phyloP scores from a whole-genome alignment of 2,797 vertebrate species.

The Gymnothorax javanicus region DNA sequence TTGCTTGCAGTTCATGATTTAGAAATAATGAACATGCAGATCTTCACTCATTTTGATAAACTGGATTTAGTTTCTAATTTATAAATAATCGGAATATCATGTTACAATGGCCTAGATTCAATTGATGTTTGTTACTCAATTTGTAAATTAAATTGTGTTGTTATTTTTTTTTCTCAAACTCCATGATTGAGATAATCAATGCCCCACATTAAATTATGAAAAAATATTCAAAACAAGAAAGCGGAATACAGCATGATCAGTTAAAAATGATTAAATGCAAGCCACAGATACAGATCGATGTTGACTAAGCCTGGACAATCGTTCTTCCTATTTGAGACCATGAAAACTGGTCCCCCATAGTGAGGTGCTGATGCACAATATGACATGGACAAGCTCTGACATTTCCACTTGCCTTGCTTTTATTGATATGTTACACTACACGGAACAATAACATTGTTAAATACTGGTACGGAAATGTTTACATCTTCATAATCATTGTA shows the following conservation, averaged over 20 bases:
- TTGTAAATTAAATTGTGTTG: not conserved
- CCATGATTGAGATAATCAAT: not conserved
- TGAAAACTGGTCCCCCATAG: not conserved
- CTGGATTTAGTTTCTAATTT: no score
- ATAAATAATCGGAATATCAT: no score
- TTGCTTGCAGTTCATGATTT: no score
- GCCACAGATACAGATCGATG: not conserved
- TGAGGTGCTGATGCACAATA: not conserved
- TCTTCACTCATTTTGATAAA: no score
- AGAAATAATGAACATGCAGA: no score
- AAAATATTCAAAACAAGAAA: not conserved
- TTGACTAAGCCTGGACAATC: not conserved
- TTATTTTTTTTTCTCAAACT: not conserved
- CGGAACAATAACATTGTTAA: constrained; percentile 94
- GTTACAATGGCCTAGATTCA: not conserved
- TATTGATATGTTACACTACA: constrained; percentile 88
- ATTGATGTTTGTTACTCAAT: not conserved
- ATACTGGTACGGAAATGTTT: constrained; percentile 94
- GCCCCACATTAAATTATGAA: not conserved
- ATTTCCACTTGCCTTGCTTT: constrained; percentile 60
- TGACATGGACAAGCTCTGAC: constrained; percentile 11
- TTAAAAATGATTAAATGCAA: not conserved
- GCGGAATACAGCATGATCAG: not conserved
- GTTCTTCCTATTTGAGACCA: not conserved
- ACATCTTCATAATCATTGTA: constrained; percentile 74